Conservation (phyloP, 2,797 vertebrate genomes). For the Amphiprion clarkii region DNA sequence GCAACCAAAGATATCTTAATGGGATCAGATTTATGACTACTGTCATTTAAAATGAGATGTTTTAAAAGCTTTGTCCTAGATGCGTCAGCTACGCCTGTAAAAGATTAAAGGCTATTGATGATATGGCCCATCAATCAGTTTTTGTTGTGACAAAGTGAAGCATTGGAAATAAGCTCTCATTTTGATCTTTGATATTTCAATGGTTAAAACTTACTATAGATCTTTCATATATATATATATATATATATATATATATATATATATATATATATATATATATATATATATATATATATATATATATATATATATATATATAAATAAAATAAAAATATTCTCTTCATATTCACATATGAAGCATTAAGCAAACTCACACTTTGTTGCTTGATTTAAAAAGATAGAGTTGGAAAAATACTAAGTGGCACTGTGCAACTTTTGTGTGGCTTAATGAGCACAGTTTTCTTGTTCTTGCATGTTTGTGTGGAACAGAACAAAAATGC, state of each 20-base stretch:
- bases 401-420: background rate
- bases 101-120: slow-evolving; percentile 54
- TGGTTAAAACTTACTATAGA: slow-evolving; percentile 19
- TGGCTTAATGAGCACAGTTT: background rate
- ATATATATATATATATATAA: no score
- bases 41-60: slow-evolving; percentile 48
- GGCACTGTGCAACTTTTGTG: background rate
- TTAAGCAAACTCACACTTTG: background rate
- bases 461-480: background rate
- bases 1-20: slow-evolving; percentile 32
- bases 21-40: slow-evolving; percentile 49
- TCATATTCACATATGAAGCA: slow-evolving; percentile 5
- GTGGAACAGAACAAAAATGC: background rate
- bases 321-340: slow-evolving; percentile 14
- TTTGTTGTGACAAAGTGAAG: slow-evolving; percentile 45
- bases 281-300: no score
- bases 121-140: slow-evolving; percentile 54
- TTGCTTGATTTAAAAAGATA: background rate
- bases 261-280: no score
- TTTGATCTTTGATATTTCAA: slow-evolving; percentile 42
- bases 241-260: no score
- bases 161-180: slow-evolving; percentile 28
- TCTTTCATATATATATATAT: background rate
- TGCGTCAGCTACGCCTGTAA: slow-evolving; percentile 42
- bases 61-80: slow-evolving; percentile 55